Base-by-base conservation (phyloP, 2,888 invertebrate genomes). In the Chelonus formosanus region DNA sequence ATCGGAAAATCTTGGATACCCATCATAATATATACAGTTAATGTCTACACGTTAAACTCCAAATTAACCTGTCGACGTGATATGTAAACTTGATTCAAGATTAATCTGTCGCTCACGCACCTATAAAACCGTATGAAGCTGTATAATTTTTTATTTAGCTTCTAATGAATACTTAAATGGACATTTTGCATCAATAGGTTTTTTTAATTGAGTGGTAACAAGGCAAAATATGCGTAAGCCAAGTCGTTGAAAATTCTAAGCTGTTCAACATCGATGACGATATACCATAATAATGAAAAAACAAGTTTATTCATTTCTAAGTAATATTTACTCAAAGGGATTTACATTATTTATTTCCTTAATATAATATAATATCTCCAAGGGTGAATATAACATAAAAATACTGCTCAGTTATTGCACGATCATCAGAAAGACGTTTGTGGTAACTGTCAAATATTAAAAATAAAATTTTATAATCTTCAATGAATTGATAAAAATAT, bases 11-110 rank as follows among this genome's bases (percentile, higher is more conserved):
- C 31, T 63, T 35, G 5, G 7, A 20, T 34, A 32, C 35, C 40
- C 36, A 31, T 63, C 62, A 35, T 63, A 63, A 63, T 63, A 47
- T 63, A 53, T 63, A 55, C 62, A 63, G 55, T 63, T 63, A 63
- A 63, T 55, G 45, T 63, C 55, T 40, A 20, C 40, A 55, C 55
- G 55, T 54, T 45, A 31, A 55, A 7, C 34, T 35, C 60, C 55
- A 63, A 63, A 63, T 63, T 63, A 47, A 53, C 62, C 55, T 55
- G 55, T 63, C 48, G 55, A 63, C 55, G 36, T 62, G 44, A 59
- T 48, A 35, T 48, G 31, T 34, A 59, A 59, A 48, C 34, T 59
- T 59, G 48, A 59, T 59, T 59, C 32, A 47, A 32, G 34, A 47
- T 40, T 40, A 10, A 36, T 55, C 40, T 36, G 55, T 6, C 40